These are phyloP conservation scores for Tuta absoluta DNA, from an alignment of 2,888 invertebrate genomes.

Conservation along the genomic window DNA sequence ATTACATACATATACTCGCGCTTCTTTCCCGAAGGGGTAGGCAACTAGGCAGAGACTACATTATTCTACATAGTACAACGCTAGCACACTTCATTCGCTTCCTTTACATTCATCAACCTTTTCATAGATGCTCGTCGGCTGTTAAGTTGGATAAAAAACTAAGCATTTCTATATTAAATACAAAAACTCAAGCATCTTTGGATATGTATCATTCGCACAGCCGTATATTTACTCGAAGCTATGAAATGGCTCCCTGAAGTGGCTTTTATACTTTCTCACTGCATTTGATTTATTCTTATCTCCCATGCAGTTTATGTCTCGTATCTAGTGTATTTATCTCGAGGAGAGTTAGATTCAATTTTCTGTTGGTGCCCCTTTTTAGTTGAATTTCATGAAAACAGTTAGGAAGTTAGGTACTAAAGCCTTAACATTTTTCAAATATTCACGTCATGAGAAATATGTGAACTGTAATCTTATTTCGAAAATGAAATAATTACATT, in stretches of 20 bases:
- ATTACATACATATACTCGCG: too few species aligned
- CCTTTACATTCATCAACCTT: too few species aligned
- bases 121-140: too few species aligned
- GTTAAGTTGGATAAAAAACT: too few species aligned
- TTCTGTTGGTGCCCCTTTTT: slow-evolving; percentile 7
- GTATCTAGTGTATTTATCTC: slow-evolving; percentile 19
- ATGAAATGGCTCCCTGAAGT: slow-evolving; percentile 33
- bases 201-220: slow-evolving; percentile 26
- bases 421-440: not conserved
- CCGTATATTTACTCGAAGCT: slow-evolving; percentile 13
- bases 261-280: slow-evolving; percentile 42
- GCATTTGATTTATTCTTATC: slow-evolving; percentile 55
- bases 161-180: not conserved
- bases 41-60: too few species aligned
- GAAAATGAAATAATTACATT: too few species aligned
- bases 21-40: too few species aligned
- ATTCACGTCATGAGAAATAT: too few species aligned
- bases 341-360: slow-evolving; percentile 9
- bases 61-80: too few species aligned
- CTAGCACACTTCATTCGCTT: too few species aligned
- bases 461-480: too few species aligned
- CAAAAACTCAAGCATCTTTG: slow-evolving; percentile 25
- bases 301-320: slow-evolving; percentile 30
- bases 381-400: not conserved
- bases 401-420: not conserved